phyloP scores from a whole-genome alignment of 2,113 vertebrate species.

The Rhinoptilus africanus region DNA sequence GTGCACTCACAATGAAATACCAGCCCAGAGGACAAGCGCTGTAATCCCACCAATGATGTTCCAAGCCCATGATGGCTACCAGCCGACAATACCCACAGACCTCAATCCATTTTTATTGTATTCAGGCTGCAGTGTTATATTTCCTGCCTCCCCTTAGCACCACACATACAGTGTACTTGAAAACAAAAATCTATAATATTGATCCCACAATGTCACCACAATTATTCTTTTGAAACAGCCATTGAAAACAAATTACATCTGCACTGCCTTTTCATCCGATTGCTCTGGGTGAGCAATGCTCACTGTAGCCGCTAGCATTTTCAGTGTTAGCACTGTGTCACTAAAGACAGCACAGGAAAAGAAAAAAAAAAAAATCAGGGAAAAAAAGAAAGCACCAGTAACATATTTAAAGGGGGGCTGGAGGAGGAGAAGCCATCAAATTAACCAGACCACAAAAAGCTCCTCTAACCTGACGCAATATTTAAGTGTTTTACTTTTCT shows the following conservation, averaged over 20 bases:
- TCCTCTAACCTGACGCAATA: not conserved
- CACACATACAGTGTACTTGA: conserved; percentile 98
- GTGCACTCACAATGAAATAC: conserved; percentile 69
- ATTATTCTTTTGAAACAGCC: conserved; percentile 99
- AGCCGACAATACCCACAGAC: conserved; percentile 91
- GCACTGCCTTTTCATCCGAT: conserved; percentile 99
- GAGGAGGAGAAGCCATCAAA: conserved; percentile 47
- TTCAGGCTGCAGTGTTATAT: conserved; percentile 94
- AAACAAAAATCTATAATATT: conserved; percentile 99
- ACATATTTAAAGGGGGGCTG: not conserved
- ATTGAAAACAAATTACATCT: conserved; percentile 99
- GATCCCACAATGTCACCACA: conserved; percentile 99
- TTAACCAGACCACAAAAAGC: conserved; percentile 13
- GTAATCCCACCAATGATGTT: conserved; percentile 94
- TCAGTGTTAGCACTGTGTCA: conserved; percentile 80
- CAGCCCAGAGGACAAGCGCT: conserved; percentile 85
- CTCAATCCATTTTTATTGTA: conserved; percentile 99
- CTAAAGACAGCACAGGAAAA: conserved; percentile 76
- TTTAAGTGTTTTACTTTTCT: not conserved
- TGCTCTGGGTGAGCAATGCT: conserved; percentile 96
- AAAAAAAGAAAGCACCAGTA: conserved; percentile 9
- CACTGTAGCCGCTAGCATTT: conserved; percentile 82
- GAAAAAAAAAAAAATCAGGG: not conserved
- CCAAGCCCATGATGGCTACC: conserved; percentile 87
- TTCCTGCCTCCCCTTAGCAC: conserved; percentile 96